Conservation (phyloP, 2,888 invertebrate genomes). For the Clivina fossor region DNA sequence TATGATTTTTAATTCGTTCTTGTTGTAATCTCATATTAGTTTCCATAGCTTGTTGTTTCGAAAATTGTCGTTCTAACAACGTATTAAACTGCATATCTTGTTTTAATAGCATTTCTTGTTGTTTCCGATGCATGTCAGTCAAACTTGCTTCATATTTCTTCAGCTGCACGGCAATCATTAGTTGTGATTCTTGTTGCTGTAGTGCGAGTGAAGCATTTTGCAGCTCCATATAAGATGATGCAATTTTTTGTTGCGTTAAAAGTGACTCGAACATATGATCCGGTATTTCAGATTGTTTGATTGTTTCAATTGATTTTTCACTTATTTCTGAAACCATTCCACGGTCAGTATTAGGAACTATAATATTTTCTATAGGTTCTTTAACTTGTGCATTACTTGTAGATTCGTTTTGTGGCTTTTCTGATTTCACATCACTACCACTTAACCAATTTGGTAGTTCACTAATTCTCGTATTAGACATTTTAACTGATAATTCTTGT, state of each 20-base stretch:
- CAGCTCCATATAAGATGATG: constrained; percentile 52
- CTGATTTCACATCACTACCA: no score
- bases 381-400: background rate
- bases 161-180: constrained; percentile 63
- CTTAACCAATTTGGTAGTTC: constrained; percentile 25
- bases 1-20: constrained; percentile 63
- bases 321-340: no score
- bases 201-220: constrained; percentile 60
- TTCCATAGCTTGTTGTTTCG: constrained; percentile 61
- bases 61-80: constrained; percentile 58
- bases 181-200: constrained; percentile 65
- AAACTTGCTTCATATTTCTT: constrained; percentile 65
- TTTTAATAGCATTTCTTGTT: constrained; percentile 57
- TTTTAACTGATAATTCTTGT: no score
- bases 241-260: constrained; percentile 46
- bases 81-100: constrained; percentile 59
- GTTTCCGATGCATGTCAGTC: constrained; percentile 59
- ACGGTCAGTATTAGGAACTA: no score
- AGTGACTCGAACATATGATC: constrained; percentile 38
- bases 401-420: background rate
- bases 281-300: background rate
- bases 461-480: no score
- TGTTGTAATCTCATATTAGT: constrained; percentile 62
- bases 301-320: background rate
- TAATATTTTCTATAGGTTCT: no score